phyloP scores from a whole-genome alignment of 1,140 invertebrate species.

The Nasonia giraulti region DNA sequence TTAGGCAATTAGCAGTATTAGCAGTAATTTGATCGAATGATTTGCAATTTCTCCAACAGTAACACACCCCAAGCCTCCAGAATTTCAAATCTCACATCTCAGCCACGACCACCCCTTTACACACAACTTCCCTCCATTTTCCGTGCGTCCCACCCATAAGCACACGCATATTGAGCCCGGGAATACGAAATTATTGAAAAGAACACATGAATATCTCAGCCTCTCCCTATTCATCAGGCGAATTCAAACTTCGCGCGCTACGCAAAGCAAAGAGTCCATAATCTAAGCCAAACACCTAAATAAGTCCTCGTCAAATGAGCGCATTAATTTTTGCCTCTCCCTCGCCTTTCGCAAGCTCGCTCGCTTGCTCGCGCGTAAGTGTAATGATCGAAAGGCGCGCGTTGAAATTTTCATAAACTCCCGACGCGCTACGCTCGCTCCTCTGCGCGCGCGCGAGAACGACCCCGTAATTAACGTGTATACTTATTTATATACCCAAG shows the following conservation, averaged over 20 bases:
- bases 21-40: no score
- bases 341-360: no score
- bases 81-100: no score
- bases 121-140: no score
- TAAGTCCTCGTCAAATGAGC: no score
- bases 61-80: no score
- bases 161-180: background rate
- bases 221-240: background rate
- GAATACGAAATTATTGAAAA: background rate
- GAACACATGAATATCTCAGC: background rate
- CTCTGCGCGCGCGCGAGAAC: no score
- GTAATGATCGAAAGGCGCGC: background rate
- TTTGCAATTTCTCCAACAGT: no score
- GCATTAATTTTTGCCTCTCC: no score
- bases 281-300: background rate
- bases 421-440: background rate
- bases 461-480: background rate
- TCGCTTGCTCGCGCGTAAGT: background rate
- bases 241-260: background rate
- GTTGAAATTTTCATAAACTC: background rate
- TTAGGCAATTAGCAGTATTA: no score
- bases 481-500: background rate
- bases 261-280: background rate
- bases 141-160: background rate
- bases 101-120: no score